These are phyloP conservation scores for Aurelia aurita complex sp. Pacific DNA, from an alignment of 30 jellyfish, hydroid and myxozoan species.

Conservation along the genomic window DNA sequence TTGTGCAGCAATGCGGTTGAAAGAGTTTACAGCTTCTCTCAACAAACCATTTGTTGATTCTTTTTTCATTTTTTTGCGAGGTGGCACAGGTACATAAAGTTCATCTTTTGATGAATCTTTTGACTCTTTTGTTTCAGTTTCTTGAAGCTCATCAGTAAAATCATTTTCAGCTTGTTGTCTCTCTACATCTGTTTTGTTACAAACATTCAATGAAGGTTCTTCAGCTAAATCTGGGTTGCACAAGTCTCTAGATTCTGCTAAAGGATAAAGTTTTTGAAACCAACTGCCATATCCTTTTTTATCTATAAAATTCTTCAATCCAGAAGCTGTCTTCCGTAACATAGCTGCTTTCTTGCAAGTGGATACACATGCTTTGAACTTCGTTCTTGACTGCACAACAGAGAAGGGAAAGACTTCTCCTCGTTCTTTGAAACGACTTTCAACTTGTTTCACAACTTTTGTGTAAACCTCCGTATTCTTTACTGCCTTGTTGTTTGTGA, in stretches of 20 bases:
- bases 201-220: conserved; percentile 18
- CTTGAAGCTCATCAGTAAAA: not conserved
- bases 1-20: conserved; percentile 4
- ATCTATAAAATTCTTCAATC: not conserved
- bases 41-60: conserved; percentile 1
- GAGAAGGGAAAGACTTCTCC: not conserved
- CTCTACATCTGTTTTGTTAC: not conserved
- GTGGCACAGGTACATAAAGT: not conserved
- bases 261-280: conserved; percentile 23
- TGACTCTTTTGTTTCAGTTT: not conserved
- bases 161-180: not conserved
- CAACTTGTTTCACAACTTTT: conserved; percentile 15
- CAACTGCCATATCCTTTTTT: conserved; percentile 33
- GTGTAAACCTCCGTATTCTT: conserved; percentile 28
- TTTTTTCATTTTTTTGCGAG: not conserved
- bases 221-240: conserved; percentile 6
- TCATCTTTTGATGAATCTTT: conserved; percentile 1
- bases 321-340: conserved; percentile 28
- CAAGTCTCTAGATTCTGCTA: conserved; percentile 15
- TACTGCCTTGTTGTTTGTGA: conserved; percentile 30
- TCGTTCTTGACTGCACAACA: conserved; percentile 13
- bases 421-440: conserved; percentile 17
- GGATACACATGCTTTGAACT: conserved; percentile 33
- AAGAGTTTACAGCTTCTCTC: conserved; percentile 14
- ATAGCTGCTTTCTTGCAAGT: conserved; percentile 48